Percentiles rank a stretch among this genome's conserved stretches.
These are phyloP conservation scores for Hippocampus mohnikei DNA, from an alignment of 2,113 vertebrate species.

Conservation along the genomic window DNA sequence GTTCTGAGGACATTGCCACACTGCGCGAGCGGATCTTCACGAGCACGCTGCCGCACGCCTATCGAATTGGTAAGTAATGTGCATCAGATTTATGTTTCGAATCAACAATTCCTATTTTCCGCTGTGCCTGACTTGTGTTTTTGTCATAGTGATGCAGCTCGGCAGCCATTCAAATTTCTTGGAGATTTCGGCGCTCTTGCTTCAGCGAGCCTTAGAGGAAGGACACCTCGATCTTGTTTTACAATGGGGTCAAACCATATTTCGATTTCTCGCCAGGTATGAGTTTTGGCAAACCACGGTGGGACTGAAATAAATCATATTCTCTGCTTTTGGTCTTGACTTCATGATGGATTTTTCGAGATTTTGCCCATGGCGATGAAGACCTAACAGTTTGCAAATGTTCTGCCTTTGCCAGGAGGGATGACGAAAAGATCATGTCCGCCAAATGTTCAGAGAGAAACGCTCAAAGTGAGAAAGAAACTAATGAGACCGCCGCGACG, in stretches of 20 bases:
- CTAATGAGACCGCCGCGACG: not conserved
- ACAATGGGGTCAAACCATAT: constrained; percentile 71
- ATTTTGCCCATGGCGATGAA: not conserved
- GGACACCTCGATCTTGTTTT: constrained; percentile 73
- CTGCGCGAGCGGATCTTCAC: constrained; percentile 78
- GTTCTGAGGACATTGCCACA: constrained; percentile 71
- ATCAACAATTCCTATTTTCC: not conserved
- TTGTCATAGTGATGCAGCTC: constrained; percentile 82
- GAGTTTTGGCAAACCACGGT: not conserved
- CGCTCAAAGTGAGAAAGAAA: not conserved
- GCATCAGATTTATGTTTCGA: not conserved
- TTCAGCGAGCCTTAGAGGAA: constrained; percentile 80
- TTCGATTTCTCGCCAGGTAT: constrained; percentile 76
- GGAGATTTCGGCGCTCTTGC: constrained; percentile 80
- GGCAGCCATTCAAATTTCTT: constrained; percentile 76
- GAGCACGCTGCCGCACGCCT: constrained; percentile 69
- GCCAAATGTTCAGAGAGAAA: constrained; percentile 17
- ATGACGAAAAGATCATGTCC: not conserved
- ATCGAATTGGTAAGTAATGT: constrained; percentile 71
- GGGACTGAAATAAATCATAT: not conserved
- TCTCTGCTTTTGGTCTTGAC: not conserved
- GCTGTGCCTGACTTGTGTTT: constrained; percentile 25
- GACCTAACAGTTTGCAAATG: constrained; percentile 5
- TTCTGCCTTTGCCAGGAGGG: constrained; percentile 33
- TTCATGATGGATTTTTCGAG: too few relatives aligned